These are phyloP conservation scores for Gandaritis pyraliata DNA, from an alignment of 2,888 invertebrate species.

Conservation along the genomic window DNA sequence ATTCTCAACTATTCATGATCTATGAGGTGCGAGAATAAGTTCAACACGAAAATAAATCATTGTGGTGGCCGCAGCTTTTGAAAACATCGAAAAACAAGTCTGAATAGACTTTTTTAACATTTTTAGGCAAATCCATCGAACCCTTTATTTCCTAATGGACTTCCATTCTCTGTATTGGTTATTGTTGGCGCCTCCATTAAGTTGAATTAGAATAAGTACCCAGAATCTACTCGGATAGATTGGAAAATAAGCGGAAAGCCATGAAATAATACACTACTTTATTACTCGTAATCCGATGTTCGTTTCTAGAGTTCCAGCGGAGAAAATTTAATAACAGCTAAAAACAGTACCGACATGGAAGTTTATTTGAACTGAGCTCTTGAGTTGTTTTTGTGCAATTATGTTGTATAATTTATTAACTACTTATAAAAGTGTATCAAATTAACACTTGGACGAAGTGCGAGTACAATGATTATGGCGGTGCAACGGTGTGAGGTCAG, in stretches of 20 bases:
- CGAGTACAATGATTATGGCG: too few species aligned
- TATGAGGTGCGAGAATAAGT: slow-evolving; percentile 43
- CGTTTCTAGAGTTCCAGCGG: slow-evolving; percentile 27
- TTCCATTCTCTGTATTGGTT: slow-evolving; percentile 39
- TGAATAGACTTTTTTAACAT: slow-evolving; percentile 41
- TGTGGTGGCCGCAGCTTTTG: slow-evolving; percentile 32
- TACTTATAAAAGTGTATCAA: too few species aligned
- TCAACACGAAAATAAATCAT: slow-evolving; percentile 37
- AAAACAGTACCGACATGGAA: slow-evolving; percentile 28
- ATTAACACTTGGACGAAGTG: too few species aligned
- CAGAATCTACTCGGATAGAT: slow-evolving; percentile 32
- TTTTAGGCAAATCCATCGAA: slow-evolving; percentile 41
- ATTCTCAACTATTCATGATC: slow-evolving; percentile 43
- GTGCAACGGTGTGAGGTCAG: too few species aligned
- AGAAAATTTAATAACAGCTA: slow-evolving; percentile 32
- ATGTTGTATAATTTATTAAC: slow-evolving; percentile 13
- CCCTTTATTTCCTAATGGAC: slow-evolving; percentile 44
- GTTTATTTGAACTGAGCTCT: slow-evolving; percentile 29
- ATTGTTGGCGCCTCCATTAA: slow-evolving; percentile 40
- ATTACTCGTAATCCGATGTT: slow-evolving; percentile 23
- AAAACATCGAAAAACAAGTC: slow-evolving; percentile 36
- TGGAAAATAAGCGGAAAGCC: slow-evolving; percentile 31
- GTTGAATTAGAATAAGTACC: slow-evolving; percentile 38
- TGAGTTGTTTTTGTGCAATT: slow-evolving; percentile 20
- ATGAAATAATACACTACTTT: slow-evolving; percentile 33